Evolutionary conservation across 2,888 invertebrate species (phyloP), one percentile per base, ranked within the genome.

Genomic region (Drosophila nr. medialis): DNA sequence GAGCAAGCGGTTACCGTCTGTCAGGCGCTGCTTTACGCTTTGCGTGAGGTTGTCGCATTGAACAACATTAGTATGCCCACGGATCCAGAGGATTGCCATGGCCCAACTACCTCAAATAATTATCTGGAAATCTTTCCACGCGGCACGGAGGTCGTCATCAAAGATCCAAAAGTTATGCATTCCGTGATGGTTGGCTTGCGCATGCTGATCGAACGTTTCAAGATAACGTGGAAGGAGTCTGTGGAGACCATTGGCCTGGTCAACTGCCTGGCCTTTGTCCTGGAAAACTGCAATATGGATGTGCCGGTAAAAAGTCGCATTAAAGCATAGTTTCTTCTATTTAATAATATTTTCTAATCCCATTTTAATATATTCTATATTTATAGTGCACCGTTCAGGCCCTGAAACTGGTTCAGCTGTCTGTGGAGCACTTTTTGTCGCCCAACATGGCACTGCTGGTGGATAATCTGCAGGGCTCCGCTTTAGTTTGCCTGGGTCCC

Each of bases 221-320:
- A 95, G 72, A 95, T 97, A 18, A 95, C 95, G 38, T 97, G 97
- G 97, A 95, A 95, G 66, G 96, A 96, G 81, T 96, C 96, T 66
- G 94, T 96, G 4, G 96, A 97, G 93, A 95, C 96, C 0, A 94
- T 96, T 69, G 96, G 96, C 77, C 93, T 97, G 15, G 92, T 95
- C 45, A 93, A 94, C 50, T 92, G 94, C 6, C 93, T 94, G 13
- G 93, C 94, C 68, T 94, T 93, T 70, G 93, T 95, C 59, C 83
- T 95, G 29, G 94, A 94, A 70, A 93, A 94, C 81, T 91, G 94
- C 10, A 93, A 93, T 72, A 93, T 94, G 87, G 91, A 94, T 34
- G 81, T 94, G 6, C 93, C 93, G 89, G 95, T 95, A 91, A 91
- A 90, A 69, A 30, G 27, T 5, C n/a, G 1, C 6, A 29, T 27